Evolutionary conservation across 2,113 vertebrate species (phyloP).

Genomic region (Psammodynastes pulverulentus): DNA sequence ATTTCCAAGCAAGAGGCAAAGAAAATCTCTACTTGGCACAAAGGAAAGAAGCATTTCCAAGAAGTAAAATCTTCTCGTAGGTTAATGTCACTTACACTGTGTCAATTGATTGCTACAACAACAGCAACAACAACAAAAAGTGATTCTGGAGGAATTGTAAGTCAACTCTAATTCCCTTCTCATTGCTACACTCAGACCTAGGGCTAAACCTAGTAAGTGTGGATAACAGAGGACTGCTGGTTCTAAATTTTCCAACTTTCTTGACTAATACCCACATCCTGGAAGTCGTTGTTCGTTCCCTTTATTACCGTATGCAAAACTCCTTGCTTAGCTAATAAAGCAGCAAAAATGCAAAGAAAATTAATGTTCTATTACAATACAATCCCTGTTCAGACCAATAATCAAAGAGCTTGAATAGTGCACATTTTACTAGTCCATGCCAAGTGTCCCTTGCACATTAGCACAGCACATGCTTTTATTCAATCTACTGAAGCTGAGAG

Average conservation of each 20-base stretch:
- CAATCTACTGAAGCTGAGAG: neutral
- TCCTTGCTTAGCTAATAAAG: neutral
- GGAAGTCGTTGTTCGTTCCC: conserved; percentile 8
- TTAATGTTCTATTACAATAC: neutral
- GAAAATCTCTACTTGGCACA: conserved; percentile 20
- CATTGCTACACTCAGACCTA: neutral
- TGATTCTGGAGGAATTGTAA: neutral
- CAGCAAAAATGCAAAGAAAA: neutral
- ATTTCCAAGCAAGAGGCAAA: conserved; percentile 15
- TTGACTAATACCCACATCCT: neutral
- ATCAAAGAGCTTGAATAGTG: neutral
- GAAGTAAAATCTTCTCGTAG: conserved; percentile 39
- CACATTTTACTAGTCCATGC: neutral
- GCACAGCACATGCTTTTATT: neutral
- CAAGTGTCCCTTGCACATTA: neutral
- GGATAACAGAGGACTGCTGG: neutral
- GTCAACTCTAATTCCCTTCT: neutral
- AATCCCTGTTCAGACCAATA: neutral
- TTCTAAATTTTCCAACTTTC: neutral
- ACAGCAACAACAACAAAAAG: neutral
- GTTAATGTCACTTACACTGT: conserved; percentile 25
- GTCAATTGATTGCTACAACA: conserved; percentile 29
- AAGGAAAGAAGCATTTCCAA: conserved; percentile 30
- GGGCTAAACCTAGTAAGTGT: neutral
- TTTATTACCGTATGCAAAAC: conserved; percentile 21